Conservation (phyloP, 2,113 vertebrate species). For the Gopherus flavomarginatus region DNA sequence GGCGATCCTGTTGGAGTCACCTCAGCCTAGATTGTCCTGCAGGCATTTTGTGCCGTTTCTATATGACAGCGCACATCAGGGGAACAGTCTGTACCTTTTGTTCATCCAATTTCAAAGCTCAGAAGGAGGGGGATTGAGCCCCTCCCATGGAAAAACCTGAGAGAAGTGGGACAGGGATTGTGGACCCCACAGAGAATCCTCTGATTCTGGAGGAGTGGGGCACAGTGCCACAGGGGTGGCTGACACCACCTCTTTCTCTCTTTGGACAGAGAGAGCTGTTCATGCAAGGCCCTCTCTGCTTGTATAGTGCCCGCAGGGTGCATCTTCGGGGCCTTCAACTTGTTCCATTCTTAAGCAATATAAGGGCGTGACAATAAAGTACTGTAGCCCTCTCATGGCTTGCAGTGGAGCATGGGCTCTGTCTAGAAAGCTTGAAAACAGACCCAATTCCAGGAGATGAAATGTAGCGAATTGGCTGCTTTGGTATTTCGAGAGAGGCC, state of each 20-base stretch:
- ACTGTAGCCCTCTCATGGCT: not conserved
- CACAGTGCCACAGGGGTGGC: not conserved
- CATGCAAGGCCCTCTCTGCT: conserved; percentile 37
- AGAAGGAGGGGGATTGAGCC: not conserved
- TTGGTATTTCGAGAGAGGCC: not conserved
- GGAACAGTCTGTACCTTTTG: not conserved
- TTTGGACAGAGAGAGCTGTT: not conserved
- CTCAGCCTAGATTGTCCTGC: not conserved
- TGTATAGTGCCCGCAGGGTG: not conserved
- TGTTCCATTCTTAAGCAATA: not conserved
- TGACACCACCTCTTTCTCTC: not conserved
- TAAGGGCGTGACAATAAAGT: not conserved
- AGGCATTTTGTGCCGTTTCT: not conserved
- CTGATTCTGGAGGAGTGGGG: not conserved
- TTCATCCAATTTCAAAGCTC: not conserved
- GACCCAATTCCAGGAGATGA: not conserved
- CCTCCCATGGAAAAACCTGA: not conserved
- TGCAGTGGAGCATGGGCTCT: not conserved
- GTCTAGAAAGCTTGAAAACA: conserved; percentile 3
- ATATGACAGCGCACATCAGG: not conserved
- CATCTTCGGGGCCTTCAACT: not conserved
- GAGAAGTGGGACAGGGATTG: not conserved
- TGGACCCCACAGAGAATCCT: not conserved
- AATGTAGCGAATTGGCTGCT: not conserved
- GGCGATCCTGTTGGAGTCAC: not conserved